Evolutionary conservation across 2,113 vertebrate species (phyloP).

Genomic region (Channa maculata): DNA sequence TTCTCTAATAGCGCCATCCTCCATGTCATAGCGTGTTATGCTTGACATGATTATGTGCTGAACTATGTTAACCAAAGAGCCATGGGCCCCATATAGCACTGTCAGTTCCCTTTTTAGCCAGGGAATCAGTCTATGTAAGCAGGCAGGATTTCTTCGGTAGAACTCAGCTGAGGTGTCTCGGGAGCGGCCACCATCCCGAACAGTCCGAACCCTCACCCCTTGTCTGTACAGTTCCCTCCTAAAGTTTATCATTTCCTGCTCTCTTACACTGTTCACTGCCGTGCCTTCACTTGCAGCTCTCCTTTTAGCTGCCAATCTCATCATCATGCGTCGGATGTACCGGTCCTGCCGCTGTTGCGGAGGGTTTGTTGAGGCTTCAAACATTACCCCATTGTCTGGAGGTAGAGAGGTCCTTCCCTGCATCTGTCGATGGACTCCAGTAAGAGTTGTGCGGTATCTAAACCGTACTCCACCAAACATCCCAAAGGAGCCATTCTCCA

Average conservation of each 20-base stretch:
- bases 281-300: conserved; percentile 85
- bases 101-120: conserved; percentile 93
- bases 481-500: conserved; percentile 85
- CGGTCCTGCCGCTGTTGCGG: conserved; percentile 73
- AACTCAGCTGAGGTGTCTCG: conserved; percentile 93
- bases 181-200: conserved; percentile 91
- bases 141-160: conserved; percentile 92
- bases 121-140: conserved; percentile 92
- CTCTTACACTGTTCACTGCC: conserved; percentile 81
- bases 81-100: conserved; percentile 91
- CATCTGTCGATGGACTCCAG: conserved; percentile 77
- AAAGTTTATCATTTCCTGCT: conserved; percentile 93
- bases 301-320: conserved; percentile 84
- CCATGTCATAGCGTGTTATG: conserved; percentile 89
- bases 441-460: conserved; percentile 92
- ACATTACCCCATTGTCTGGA: conserved; percentile 88
- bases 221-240: conserved; percentile 91
- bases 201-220: conserved; percentile 86
- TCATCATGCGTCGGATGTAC: conserved; percentile 86
- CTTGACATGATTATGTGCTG: conserved; percentile 95
- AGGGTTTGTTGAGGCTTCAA: conserved; percentile 79
- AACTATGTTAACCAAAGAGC: conserved; percentile 91
- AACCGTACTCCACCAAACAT: conserved; percentile 87
- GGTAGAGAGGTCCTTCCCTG: conserved; percentile 81
- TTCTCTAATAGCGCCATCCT: conserved; percentile 88